Conservation (phyloP, 2,797 vertebrate genomes). For the Craterocephalus amniculus region DNA sequence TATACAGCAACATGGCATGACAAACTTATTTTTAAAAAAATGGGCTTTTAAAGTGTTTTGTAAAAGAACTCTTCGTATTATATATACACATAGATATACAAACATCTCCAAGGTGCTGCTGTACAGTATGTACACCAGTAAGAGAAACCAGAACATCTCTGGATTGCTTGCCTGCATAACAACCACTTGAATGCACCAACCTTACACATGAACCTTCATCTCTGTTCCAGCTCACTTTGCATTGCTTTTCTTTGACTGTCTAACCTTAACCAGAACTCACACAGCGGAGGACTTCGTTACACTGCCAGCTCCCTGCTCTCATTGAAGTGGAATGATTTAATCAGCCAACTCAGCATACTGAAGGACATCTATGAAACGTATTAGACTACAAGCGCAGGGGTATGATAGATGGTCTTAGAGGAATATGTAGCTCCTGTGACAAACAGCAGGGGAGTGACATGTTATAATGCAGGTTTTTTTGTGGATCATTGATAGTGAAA, state of each 20-base stretch:
- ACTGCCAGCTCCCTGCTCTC: slow-evolving; percentile 53
- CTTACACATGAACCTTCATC: slow-evolving; percentile 31
- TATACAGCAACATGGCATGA: too few relatives aligned
- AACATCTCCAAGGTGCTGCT: slow-evolving; percentile 27
- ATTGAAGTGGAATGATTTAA: slow-evolving; percentile 79
- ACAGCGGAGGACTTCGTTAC: slow-evolving; percentile 56
- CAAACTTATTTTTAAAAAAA: too few relatives aligned
- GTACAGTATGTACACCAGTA: slow-evolving; percentile 30
- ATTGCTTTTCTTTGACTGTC: slow-evolving; percentile 51
- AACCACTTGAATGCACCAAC: slow-evolving; percentile 47
- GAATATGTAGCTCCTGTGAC: slow-evolving; percentile 61
- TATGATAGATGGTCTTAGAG: slow-evolving; percentile 70
- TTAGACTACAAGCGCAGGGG: slow-evolving; percentile 66
- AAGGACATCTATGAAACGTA: slow-evolving; percentile 78
- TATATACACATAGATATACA: background rate
- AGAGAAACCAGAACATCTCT: slow-evolving; percentile 44
- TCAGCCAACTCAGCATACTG: slow-evolving; percentile 76
- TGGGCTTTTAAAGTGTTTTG: too few relatives aligned
- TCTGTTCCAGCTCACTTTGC: slow-evolving; percentile 43
- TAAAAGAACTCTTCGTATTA: too few relatives aligned
- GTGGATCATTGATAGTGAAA: slow-evolving; percentile 50
- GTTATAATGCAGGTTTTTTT: slow-evolving; percentile 68
- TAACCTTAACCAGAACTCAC: slow-evolving; percentile 67
- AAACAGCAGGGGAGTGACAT: slow-evolving; percentile 51
- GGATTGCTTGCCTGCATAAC: slow-evolving; percentile 55